Base-by-base conservation (phyloP, 2,888 invertebrate species). In the Cotesia congregata region DNA sequence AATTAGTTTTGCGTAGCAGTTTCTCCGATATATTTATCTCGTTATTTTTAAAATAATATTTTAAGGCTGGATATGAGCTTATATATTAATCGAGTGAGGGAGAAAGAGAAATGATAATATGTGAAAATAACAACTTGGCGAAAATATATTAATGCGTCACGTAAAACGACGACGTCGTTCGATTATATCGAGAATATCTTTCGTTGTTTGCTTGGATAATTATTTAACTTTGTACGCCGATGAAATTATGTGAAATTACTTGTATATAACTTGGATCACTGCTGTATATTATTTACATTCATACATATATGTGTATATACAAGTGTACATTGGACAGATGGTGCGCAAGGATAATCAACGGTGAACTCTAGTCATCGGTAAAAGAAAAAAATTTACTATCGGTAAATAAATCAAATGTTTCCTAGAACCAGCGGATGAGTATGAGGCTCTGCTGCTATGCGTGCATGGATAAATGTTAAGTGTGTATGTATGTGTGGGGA, bases 121-220 rank as follows among this genome's bases (percentile, higher is more conserved):
- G 68, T 64, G 65, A 73, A 77, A 77, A 61, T 72, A 41, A 17
- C 61, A 68, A 50, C 60, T 69, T 77, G 73, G 69, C 68, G 69
- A 69, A 50, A 77, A 77, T 77, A 77, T 77, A 74, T 77, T 70
- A 74, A 70, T 74, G 67, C 70, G 77, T 77, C 77, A 77, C 67
- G 71, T 71, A 65, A 15, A 70, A 60, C 65, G 74, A 71, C 77
- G 65, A 74, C 61, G 77, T 64, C 77, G 70, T 74, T 77, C 77
- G 77, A 77, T 77, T 77, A 76, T 76, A 74, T 73, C 64, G 74
- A 70, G 74, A 74, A 74, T 74, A 50, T 50, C 12, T 50, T 74
- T 70, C 74, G 77, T 77, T 74, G 77, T 77, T 77, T 77, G 74
- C 71, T 74, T 77, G 74, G 77, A 77, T 77, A 77, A 77, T 77